phyloP scores from a whole-genome alignment of 2,113 vertebrate genomes.

The Indri indri region DNA sequence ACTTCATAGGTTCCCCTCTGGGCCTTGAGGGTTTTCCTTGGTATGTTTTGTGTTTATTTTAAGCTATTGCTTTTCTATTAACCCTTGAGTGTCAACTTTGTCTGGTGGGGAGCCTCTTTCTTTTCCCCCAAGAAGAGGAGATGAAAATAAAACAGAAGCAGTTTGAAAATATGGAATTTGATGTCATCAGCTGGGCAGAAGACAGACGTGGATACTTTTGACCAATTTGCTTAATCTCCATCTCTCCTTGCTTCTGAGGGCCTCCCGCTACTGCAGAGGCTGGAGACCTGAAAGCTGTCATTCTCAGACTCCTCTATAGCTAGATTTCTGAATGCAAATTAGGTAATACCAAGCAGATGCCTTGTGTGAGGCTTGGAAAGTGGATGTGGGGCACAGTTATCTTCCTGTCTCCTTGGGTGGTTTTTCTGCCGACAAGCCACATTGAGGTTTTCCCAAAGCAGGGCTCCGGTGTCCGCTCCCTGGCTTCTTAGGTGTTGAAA shows the following conservation, averaged over 20 bases:
- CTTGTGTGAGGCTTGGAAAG: background rate
- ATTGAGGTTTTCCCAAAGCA: background rate
- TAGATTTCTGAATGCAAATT: constrained; percentile 28
- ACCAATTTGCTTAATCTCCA: background rate
- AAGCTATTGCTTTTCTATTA: no score
- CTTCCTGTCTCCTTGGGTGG: background rate
- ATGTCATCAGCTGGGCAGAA: background rate
- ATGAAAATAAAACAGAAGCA: background rate
- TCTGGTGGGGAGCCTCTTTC: no score
- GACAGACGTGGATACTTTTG: background rate
- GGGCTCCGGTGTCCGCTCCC: background rate
- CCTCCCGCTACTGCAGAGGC: background rate
- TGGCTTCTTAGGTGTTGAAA: background rate
- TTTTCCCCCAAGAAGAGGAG: background rate
- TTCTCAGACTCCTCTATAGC: background rate
- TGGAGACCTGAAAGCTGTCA: background rate
- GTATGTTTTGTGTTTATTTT: no score
- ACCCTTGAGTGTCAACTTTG: no score
- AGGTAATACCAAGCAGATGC: background rate
- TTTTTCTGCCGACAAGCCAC: background rate
- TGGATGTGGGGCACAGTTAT: background rate
- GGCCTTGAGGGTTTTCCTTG: no score
- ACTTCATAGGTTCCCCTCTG: no score
- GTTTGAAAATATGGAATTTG: background rate
- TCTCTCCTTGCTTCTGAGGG: background rate